Evolutionary conservation across 2,888 invertebrate genomes (phyloP).

Genomic region (Platycheirus rosarum): DNA sequence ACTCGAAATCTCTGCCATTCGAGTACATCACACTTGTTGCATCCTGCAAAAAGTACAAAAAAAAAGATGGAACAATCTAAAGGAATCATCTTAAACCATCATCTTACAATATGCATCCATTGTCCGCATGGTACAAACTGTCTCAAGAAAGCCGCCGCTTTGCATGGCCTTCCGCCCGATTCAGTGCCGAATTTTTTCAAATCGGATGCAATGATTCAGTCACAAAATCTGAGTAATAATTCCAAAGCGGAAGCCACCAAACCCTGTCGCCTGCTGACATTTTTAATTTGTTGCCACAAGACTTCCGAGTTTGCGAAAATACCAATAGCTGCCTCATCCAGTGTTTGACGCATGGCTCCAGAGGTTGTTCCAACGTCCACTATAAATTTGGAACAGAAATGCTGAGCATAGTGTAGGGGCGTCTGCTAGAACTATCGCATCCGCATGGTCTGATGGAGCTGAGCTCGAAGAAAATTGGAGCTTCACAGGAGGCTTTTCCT

Average conservation of each 20-base stretch:
- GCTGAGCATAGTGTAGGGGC: slow-evolving; percentile 89
- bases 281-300: slow-evolving; percentile 86
- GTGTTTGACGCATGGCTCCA: slow-evolving; percentile 85
- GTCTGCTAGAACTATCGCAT: slow-evolving; percentile 90
- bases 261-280: slow-evolving; percentile 91
- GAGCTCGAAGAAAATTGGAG: slow-evolving; percentile 90
- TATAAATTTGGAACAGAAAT: slow-evolving; percentile 86
- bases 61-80: no score
- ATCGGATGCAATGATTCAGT: slow-evolving; percentile 27
- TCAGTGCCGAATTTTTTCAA: slow-evolving; percentile 82
- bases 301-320: slow-evolving; percentile 89
- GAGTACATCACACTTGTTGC: no score
- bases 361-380: slow-evolving; percentile 92
- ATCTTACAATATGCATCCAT: slow-evolving; percentile 87
- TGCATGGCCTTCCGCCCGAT: slow-evolving; percentile 85
- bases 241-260: slow-evolving; percentile 92
- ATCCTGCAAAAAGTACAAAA: no score
- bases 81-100: not conserved
- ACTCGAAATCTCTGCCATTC: no score
- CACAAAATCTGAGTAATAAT: slow-evolving; percentile 84
- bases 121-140: slow-evolving; percentile 86
- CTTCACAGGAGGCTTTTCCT: slow-evolving; percentile 89
- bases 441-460: slow-evolving; percentile 91
- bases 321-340: slow-evolving; percentile 88
- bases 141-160: slow-evolving; percentile 88